Evolutionary conservation across 1,140 invertebrate species (phyloP).

Genomic region (Trypoxylus dichotomus): DNA sequence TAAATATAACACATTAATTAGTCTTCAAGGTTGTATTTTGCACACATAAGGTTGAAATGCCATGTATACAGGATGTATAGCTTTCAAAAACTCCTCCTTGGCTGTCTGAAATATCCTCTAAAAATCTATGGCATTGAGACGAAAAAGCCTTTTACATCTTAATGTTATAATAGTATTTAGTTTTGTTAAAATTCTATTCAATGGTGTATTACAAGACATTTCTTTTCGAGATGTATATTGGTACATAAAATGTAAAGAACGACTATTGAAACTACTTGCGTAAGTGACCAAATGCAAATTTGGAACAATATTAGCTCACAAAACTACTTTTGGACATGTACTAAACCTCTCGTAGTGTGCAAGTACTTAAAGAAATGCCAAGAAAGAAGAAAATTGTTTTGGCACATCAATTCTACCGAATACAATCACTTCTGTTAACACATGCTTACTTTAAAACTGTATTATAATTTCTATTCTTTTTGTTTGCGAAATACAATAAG

Average conservation of each 20-base stretch:
- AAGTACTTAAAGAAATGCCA: neutral
- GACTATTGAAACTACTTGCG: too few relatives aligned
- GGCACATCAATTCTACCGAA: neutral
- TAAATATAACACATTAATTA: slow-evolving; percentile 14
- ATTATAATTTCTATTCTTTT: neutral
- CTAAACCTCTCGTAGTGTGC: too few relatives aligned
- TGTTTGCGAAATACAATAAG: neutral
- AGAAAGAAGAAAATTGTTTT: neutral
- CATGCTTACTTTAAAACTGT: neutral
- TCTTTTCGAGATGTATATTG: too few relatives aligned
- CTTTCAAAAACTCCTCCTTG: neutral
- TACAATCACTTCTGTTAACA: neutral
- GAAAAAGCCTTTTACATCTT: neutral
- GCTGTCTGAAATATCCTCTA: neutral
- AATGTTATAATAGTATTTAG: too few relatives aligned
- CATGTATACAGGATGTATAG: neutral
- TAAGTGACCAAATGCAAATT: too few relatives aligned
- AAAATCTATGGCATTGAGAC: neutral
- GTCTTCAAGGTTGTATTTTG: neutral
- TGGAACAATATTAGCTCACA: too few relatives aligned
- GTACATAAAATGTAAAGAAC: too few relatives aligned
- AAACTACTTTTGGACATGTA: too few relatives aligned
- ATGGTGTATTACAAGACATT: too few relatives aligned
- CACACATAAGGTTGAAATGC: slow-evolving; percentile 17
- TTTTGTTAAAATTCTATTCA: too few relatives aligned